Percentiles rank a stretch among this genome's conserved stretches.
phyloP scores from a whole-genome alignment of 1,140 invertebrate species.

The Hirudo medicinalis region DNA sequence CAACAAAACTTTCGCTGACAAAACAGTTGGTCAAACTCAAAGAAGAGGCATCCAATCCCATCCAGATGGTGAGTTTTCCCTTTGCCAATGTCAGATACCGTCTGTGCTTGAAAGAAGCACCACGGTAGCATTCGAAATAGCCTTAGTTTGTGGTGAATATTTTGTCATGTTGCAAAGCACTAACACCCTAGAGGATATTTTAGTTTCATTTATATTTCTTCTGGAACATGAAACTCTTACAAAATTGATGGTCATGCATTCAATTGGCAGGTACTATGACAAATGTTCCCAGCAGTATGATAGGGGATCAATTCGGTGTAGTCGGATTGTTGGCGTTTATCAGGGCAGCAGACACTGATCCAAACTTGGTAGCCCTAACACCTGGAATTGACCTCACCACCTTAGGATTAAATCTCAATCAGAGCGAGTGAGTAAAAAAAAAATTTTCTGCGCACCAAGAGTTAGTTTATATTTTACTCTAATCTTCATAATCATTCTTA shows the following conservation, averaged over 20 bases:
- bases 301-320: conserved; percentile 98
- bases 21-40: conserved; percentile 29
- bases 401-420: conserved; percentile 74
- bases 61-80: conserved; percentile 59
- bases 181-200: too few relatives aligned
- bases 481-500: too few relatives aligned
- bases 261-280: conserved; percentile 53
- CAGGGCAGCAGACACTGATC: conserved; percentile 86
- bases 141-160: too few relatives aligned
- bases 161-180: too few relatives aligned
- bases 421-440: conserved; percentile 8
- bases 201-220: too few relatives aligned
- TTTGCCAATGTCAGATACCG: not conserved
- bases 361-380: conserved; percentile 81
- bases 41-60: conserved; percentile 82
- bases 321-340: conserved; percentile 94
- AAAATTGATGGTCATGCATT: too few relatives aligned
- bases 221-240: too few relatives aligned
- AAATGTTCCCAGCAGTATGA: conserved; percentile 94
- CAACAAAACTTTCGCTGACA: conserved; percentile 28
- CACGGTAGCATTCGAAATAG: too few relatives aligned
- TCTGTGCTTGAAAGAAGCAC: too few relatives aligned
- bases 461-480: too few relatives aligned
- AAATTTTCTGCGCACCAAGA: not conserved
- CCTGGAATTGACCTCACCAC: conserved; percentile 92